Conservation (phyloP, 2,797 vertebrate species). For the Phaenicophaeus curvirostris region DNA sequence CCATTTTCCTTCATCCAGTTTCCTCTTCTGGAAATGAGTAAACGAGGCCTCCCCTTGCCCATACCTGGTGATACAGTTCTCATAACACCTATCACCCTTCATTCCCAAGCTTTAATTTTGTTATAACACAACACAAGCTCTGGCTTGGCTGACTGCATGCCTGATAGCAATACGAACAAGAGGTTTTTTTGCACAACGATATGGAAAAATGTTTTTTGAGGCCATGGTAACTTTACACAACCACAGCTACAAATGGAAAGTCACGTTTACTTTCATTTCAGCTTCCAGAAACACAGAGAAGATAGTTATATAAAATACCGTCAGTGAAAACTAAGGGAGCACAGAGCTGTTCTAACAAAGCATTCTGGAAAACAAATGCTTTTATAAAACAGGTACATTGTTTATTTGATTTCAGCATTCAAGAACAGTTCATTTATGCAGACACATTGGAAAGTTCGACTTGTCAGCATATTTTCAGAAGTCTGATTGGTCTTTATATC, state of each 20-base stretch:
- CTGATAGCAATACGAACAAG: neutral
- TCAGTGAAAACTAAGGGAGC: neutral
- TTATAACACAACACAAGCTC: neutral
- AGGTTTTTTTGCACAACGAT: neutral
- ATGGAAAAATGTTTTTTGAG: neutral
- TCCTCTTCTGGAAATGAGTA: neutral
- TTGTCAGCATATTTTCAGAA: neutral
- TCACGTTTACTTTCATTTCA: neutral
- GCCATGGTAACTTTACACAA: neutral
- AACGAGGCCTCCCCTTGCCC: neutral
- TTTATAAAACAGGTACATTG: constrained; percentile 5
- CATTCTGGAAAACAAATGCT: constrained; percentile 42
- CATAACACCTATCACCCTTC: neutral
- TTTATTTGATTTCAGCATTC: neutral
- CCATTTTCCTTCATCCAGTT: neutral
- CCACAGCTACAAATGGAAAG: neutral
- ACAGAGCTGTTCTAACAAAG: constrained; percentile 9
- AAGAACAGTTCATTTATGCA: neutral
- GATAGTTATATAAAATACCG: neutral
- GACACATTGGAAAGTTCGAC: neutral
- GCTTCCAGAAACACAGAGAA: neutral
- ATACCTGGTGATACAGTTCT: neutral
- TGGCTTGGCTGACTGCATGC: neutral
- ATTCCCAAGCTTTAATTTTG: neutral
- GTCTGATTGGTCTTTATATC: neutral